Evolutionary conservation across 2,113 vertebrate species (phyloP).

Genomic region (Colinus virginianus): DNA sequence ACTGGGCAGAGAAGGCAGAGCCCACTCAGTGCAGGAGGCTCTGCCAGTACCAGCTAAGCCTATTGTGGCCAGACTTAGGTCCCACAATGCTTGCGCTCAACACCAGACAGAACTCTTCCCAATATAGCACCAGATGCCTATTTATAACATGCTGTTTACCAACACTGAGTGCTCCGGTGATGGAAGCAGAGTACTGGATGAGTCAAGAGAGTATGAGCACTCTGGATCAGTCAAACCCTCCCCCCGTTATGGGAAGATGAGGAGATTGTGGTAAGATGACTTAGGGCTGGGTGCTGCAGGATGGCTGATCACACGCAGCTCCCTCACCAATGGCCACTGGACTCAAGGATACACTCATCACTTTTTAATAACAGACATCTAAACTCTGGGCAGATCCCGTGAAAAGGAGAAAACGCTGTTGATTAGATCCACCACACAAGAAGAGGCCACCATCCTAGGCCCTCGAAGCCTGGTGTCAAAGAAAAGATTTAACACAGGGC

Average conservation of each 20-base stretch:
- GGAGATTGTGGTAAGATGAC: neutral
- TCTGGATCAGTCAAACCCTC: neutral
- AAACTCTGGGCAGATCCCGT: neutral
- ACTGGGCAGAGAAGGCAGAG: neutral
- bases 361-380: neutral
- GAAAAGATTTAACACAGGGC: neutral
- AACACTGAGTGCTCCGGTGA: neutral
- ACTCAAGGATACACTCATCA: accelerated
- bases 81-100: neutral
- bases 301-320: neutral
- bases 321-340: neutral
- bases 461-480: neutral
- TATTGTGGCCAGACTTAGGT: neutral
- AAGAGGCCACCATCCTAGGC: neutral
- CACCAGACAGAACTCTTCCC: neutral
- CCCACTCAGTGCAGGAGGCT: accelerated
- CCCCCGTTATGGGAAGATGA: neutral
- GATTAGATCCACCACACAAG: neutral
- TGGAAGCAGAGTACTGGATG: neutral
- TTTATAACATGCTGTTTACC: slow-evolving; percentile 60
- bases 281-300: neutral
- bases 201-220: slow-evolving; percentile 4
- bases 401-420: neutral
- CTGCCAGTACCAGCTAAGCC: neutral
- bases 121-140: slow-evolving; percentile 26